Conservation (phyloP, 2,113 vertebrate genomes). For the Neodon shergylaensis region DNA sequence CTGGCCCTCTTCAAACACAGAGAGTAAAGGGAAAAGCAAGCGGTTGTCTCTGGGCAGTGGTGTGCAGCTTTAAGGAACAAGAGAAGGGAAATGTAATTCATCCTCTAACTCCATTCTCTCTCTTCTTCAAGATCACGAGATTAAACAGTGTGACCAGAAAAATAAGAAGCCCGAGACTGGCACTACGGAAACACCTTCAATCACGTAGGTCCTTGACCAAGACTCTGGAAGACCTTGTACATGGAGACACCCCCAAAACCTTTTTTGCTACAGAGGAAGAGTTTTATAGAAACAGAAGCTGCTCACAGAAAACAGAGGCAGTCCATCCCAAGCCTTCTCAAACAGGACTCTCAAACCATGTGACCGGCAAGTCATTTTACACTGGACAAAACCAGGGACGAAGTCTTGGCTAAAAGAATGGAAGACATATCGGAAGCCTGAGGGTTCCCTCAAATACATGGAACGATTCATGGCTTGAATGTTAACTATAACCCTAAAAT, state of each 20-base stretch:
- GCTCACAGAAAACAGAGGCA: neutral
- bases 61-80: neutral
- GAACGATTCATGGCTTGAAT: neutral
- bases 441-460: neutral
- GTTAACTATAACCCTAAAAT: neutral
- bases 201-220: neutral
- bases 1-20: neutral
- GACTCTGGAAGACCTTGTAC: neutral
- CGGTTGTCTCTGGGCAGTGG: neutral
- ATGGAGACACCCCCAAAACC: neutral
- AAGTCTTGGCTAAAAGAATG: neutral
- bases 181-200: neutral
- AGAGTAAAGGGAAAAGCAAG: neutral
- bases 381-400: neutral
- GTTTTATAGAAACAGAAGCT: neutral
- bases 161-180: neutral
- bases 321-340: neutral
- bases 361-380: neutral
- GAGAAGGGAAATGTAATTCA: neutral
- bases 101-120: neutral
- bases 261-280: conserved; percentile 6
- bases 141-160: neutral
- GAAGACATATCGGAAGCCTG: neutral
- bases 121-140: neutral
- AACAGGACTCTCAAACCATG: neutral